These are phyloP conservation scores for Pocota personata DNA, from an alignment of 2,888 invertebrate genomes.

Conservation along the genomic window DNA sequence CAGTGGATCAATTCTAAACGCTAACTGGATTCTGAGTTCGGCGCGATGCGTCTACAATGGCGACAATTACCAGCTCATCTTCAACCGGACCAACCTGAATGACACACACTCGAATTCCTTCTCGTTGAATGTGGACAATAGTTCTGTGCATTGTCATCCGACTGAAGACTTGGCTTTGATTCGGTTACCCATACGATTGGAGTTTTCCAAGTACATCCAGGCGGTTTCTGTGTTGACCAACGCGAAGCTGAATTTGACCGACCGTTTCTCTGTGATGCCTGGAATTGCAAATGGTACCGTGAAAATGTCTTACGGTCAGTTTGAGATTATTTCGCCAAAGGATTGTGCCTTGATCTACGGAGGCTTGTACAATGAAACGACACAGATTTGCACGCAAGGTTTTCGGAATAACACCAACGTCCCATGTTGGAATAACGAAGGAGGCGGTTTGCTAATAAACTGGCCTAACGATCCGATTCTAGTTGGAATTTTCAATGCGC, in stretches of 20 bases:
- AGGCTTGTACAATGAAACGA: slow-evolving; percentile 27
- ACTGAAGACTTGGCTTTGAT: slow-evolving; percentile 63
- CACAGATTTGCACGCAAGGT: slow-evolving; percentile 67
- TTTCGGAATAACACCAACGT: slow-evolving; percentile 47
- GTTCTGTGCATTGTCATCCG: slow-evolving; percentile 32
- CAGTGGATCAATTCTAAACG: slow-evolving; percentile 67
- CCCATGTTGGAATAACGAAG: slow-evolving; percentile 69
- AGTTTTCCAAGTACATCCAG: slow-evolving; percentile 41
- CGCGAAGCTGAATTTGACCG: slow-evolving; percentile 10
- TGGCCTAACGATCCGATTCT: slow-evolving; percentile 70
- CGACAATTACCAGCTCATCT: slow-evolving; percentile 39
- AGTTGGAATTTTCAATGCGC: slow-evolving; percentile 68
- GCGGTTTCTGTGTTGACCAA: slow-evolving; percentile 30
- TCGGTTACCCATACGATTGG: slow-evolving; percentile 51
- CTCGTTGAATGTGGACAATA: slow-evolving; percentile 50
- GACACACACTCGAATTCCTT: slow-evolving; percentile 33
- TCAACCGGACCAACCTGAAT: slow-evolving; percentile 63
- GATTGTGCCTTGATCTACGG: slow-evolving; percentile 30
- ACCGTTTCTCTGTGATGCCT: slow-evolving; percentile 66
- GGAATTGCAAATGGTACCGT: slow-evolving; percentile 52
- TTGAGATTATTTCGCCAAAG: slow-evolving; percentile 50
- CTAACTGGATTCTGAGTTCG: slow-evolving; percentile 67
- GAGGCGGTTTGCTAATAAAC: slow-evolving; percentile 70
- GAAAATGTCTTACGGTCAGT: slow-evolving; percentile 66
- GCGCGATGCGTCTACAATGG: slow-evolving; percentile 38